phyloP scores from a whole-genome alignment of 2,797 vertebrate species.

The Leuciscus waleckii region DNA sequence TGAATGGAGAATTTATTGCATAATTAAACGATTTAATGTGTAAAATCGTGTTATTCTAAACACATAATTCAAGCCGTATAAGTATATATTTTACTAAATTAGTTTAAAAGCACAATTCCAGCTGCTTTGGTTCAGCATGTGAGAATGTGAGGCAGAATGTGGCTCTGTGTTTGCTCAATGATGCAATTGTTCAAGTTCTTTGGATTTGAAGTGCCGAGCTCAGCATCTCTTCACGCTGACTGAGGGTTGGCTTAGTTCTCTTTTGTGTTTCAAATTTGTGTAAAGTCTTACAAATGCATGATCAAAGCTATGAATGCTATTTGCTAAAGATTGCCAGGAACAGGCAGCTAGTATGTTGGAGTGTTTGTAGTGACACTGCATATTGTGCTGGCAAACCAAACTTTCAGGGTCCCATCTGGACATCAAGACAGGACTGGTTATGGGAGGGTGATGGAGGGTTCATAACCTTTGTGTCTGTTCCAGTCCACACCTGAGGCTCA shows the following conservation, averaged over 20 bases:
- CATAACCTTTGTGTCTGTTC: constrained; percentile 48
- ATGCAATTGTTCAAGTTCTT: constrained; percentile 28
- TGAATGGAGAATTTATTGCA: not conserved
- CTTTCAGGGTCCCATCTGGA: constrained; percentile 67
- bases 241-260: constrained; percentile 22
- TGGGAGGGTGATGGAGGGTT: constrained; percentile 41
- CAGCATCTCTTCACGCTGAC: constrained; percentile 32
- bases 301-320: constrained; percentile 19
- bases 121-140: not conserved
- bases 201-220: constrained; percentile 34
- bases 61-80: not conserved
- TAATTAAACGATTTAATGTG: not conserved
- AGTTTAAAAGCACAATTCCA: not conserved
- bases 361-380: not conserved
- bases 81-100: not conserved
- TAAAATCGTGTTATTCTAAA: not conserved
- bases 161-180: constrained; percentile 21
- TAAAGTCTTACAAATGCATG: not conserved
- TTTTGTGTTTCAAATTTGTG: constrained; percentile 34
- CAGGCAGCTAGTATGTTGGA: not conserved
- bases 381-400: constrained; percentile 17
- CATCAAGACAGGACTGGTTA: constrained; percentile 60
- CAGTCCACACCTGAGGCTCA: constrained; percentile 69
- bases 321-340: not conserved
- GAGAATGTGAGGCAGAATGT: constrained; percentile 22